These are phyloP conservation scores for Drosophila gaucha DNA, from an alignment of 2,888 invertebrate genomes.

Conservation along the genomic window DNA sequence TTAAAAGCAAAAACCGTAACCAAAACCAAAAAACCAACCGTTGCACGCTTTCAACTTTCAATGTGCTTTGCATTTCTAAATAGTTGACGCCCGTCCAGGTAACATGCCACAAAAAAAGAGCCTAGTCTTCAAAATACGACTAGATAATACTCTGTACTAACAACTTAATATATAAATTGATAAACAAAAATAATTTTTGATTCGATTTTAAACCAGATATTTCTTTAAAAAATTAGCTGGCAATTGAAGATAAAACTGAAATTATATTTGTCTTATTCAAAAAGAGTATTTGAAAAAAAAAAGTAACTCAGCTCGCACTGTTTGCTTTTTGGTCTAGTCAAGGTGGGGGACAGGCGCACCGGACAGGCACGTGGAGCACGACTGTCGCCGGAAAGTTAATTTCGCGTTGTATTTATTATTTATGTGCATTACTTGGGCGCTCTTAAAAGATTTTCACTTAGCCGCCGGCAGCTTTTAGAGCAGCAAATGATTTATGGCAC, in stretches of 20 bases:
- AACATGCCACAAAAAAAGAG: conserved; percentile 14
- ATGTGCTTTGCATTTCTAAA: conserved; percentile 82
- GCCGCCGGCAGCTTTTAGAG: conserved; percentile 39
- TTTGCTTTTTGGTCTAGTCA: conserved; percentile 35
- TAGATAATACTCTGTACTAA: not conserved
- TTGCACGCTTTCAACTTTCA: conserved; percentile 70
- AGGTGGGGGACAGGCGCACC: conserved; percentile 17
- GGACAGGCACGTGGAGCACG: conserved; percentile 60
- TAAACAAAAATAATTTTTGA: too few species aligned
- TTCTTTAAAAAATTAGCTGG: too few species aligned
- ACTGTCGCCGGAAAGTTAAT: conserved; percentile 75
- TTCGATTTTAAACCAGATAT: too few species aligned
- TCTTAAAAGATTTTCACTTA: conserved; percentile 74
- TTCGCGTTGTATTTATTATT: conserved; percentile 75
- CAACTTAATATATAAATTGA: too few species aligned
- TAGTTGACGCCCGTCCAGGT: conserved; percentile 64
- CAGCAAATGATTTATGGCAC: conserved; percentile 46
- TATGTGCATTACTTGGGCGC: conserved; percentile 71
- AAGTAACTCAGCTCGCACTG: not conserved
- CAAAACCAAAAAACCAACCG: conserved; percentile 44
- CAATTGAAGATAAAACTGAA: too few species aligned
- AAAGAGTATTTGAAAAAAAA: conserved; percentile 2
- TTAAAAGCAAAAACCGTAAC: conserved; percentile 63
- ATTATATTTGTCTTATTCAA: too few species aligned
- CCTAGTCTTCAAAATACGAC: not conserved